These are phyloP conservation scores for Polypterus senegalus DNA, from an alignment of 2,113 vertebrate species.

Conservation along the genomic window DNA sequence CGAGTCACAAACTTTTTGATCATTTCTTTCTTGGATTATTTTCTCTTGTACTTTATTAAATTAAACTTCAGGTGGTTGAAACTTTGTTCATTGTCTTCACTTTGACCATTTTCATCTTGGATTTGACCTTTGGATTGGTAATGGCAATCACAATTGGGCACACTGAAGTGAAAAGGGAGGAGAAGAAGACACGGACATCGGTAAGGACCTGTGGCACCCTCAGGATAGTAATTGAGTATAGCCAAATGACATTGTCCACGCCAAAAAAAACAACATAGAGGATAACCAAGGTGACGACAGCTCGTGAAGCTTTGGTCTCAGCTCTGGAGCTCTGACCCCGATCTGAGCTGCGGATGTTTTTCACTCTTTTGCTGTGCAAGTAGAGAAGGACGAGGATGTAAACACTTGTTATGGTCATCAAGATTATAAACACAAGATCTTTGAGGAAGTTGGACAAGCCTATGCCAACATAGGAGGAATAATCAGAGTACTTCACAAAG, in stretches of 20 bases:
- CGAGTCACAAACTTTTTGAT: too few relatives aligned
- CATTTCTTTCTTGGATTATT: too few relatives aligned
- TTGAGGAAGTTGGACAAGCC: conserved; percentile 39
- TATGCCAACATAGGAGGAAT: conserved; percentile 51
- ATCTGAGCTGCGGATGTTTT: conserved; percentile 30
- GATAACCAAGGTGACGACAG: conserved; percentile 50
- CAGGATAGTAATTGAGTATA: conserved; percentile 55
- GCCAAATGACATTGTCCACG: conserved; percentile 60
- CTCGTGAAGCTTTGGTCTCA: conserved; percentile 50
- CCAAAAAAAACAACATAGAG: conserved; percentile 58
- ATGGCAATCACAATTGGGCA: conserved; percentile 55
- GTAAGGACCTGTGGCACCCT: conserved; percentile 49
- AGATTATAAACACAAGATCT: conserved; percentile 49
- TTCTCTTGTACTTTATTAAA: too few relatives aligned
- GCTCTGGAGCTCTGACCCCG: conserved; percentile 21
- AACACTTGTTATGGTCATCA: conserved; percentile 50
- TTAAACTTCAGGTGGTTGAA: too few relatives aligned
- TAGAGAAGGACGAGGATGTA: conserved; percentile 50
- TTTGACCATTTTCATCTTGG: conserved; percentile 22
- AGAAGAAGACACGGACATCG: conserved; percentile 60
- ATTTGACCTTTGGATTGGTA: conserved; percentile 56
- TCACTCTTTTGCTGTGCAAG: conserved; percentile 38
- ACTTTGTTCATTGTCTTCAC: too few relatives aligned
- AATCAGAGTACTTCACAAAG: conserved; percentile 47
- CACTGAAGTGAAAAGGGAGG: conserved; percentile 52